Conservation (phyloP, 2,113 vertebrate species). For the Marmota flaviventris region DNA sequence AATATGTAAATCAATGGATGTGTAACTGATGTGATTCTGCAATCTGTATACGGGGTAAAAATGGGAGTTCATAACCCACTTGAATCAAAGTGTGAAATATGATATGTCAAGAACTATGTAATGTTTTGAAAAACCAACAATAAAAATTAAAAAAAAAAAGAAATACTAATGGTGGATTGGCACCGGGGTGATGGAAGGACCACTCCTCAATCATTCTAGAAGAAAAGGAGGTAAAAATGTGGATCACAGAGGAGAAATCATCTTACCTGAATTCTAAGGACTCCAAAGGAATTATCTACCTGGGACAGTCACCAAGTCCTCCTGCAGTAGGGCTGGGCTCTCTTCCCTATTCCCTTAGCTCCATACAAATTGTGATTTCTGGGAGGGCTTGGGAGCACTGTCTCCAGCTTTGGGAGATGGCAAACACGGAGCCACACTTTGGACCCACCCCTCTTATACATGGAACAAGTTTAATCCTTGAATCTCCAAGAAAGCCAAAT, state of each 20-base stretch:
- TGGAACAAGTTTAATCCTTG: not conserved
- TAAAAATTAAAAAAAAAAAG: too few relatives aligned
- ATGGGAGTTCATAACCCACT: too few relatives aligned
- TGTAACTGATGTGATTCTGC: too few relatives aligned
- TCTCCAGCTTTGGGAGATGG: not conserved
- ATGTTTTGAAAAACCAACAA: too few relatives aligned
- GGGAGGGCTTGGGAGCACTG: not conserved
- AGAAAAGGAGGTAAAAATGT: not conserved
- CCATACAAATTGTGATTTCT: not conserved
- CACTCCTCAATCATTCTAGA: accelerated
- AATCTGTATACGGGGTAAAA: too few relatives aligned
- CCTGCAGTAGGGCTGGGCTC: not conserved
- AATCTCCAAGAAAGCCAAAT: not conserved
- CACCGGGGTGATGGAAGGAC: not conserved
- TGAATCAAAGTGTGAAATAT: too few relatives aligned
- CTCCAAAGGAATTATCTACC: not conserved
- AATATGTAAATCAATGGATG: too few relatives aligned
- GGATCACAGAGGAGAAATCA: not conserved
- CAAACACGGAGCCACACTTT: accelerated
- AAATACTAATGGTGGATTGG: too few relatives aligned
- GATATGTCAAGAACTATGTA: too few relatives aligned
- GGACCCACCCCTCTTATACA: accelerated
- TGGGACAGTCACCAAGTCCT: not conserved
- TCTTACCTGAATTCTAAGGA: not conserved
- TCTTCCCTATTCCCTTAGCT: not conserved